Conservation (phyloP, 2,888 invertebrate genomes). For the Dasypolia templi region DNA sequence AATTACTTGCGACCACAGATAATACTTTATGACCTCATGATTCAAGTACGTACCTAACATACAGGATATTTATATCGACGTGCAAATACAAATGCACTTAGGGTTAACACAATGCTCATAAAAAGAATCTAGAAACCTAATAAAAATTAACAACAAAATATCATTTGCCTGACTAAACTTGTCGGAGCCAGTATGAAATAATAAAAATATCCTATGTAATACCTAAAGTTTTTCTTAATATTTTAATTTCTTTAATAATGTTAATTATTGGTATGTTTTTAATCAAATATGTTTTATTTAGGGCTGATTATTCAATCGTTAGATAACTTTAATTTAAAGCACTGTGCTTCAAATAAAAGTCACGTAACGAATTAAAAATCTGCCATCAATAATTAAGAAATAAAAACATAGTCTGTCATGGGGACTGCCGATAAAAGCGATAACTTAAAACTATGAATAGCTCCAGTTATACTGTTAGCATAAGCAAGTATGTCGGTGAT, state of each 20-base stretch:
- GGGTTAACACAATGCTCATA: neutral
- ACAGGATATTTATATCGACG: constrained; percentile 16
- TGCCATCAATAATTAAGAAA: neutral
- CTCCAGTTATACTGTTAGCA: neutral
- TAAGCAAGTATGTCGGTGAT: neutral
- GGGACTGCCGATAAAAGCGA: neutral
- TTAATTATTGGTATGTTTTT: neutral
- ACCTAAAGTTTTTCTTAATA: too few relatives aligned
- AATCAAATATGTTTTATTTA: neutral
- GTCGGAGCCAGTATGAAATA: too few relatives aligned
- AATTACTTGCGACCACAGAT: constrained; percentile 24
- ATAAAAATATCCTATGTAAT: neutral
- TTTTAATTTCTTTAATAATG: neutral
- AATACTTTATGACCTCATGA: constrained; percentile 39
- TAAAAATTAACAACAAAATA: neutral
- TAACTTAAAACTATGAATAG: neutral
- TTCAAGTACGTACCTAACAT: neutral
- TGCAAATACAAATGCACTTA: neutral
- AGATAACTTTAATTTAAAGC: neutral
- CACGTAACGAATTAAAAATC: neutral
- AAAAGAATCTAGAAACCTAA: too few relatives aligned
- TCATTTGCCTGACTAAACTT: neutral
- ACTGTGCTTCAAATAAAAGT: neutral
- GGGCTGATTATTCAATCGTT: neutral
- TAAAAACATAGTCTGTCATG: neutral